Evolutionary conservation across 1,140 invertebrate genomes (phyloP).

Genomic region (Spodoptera litura): DNA sequence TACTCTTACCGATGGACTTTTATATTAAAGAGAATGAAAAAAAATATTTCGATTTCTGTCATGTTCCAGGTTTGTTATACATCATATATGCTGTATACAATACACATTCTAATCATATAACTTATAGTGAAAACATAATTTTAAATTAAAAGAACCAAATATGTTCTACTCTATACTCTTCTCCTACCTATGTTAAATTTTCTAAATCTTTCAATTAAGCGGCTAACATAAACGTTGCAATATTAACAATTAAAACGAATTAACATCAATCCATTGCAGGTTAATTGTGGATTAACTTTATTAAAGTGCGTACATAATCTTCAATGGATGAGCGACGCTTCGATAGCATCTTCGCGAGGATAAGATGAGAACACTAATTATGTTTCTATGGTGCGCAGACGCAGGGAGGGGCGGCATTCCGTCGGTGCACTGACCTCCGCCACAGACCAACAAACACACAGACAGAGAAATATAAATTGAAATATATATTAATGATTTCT

Average conservation of each 20-base stretch:
- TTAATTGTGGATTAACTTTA: slow-evolving; percentile 18
- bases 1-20: not conserved
- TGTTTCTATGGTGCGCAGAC: slow-evolving; percentile 71
- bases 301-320: slow-evolving; percentile 41
- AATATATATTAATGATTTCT: slow-evolving; percentile 47
- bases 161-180: no score
- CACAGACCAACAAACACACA: slow-evolving; percentile 34
- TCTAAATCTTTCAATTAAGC: slow-evolving; percentile 4
- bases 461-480: slow-evolving; percentile 42
- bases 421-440: slow-evolving; percentile 70
- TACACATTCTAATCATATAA: no score
- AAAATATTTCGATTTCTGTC: not conserved
- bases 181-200: not conserved
- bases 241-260: slow-evolving; percentile 10
- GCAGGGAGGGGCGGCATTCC: slow-evolving; percentile 76
- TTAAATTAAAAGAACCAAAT: no score
- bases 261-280: slow-evolving; percentile 19
- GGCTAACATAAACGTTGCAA: slow-evolving; percentile 29
- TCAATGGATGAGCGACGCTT: slow-evolving; percentile 53
- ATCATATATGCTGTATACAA: no score
- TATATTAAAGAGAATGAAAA: not conserved
- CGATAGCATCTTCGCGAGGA: slow-evolving; percentile 56
- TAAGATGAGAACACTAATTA: slow-evolving; percentile 81
- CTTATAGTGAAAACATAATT: no score
- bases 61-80: no score